Conservation (phyloP, 30 jellyfish, hydroid and myxozoan species). For the Morbakka virulenta region DNA sequence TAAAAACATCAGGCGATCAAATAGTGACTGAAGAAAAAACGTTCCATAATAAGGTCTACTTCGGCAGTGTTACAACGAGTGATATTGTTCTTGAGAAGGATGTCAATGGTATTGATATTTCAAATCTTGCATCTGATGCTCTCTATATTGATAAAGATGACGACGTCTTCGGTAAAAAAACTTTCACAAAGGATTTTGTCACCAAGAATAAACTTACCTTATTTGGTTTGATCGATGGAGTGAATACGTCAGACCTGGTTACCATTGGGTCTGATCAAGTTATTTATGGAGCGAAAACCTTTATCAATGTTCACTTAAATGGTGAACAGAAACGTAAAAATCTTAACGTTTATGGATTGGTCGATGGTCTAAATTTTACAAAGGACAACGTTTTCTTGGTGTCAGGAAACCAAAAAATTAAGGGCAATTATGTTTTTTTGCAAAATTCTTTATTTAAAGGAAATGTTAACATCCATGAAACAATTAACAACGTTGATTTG, state of each 20-base stretch:
- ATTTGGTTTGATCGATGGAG: constrained; percentile 56
- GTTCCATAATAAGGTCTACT: not conserved
- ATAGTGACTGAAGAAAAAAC: constrained; percentile 16
- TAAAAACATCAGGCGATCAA: constrained; percentile 41
- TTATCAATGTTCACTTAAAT: constrained; percentile 8
- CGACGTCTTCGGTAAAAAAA: constrained; percentile 59
- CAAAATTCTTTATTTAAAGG: not conserved
- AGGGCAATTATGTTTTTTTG: constrained; percentile 19
- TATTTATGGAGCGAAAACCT: constrained; percentile 27
- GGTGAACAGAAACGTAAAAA: not conserved
- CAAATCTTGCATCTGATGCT: constrained; percentile 26
- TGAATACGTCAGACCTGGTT: constrained; percentile 46
- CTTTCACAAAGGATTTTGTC: constrained; percentile 5
- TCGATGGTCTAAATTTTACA: constrained; percentile 44
- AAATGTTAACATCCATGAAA: not conserved
- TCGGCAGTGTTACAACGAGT: constrained; percentile 1
- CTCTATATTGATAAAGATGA: constrained; percentile 49
- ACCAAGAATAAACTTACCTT: constrained; percentile 22
- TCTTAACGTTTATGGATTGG: constrained; percentile 50
- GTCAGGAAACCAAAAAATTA: constrained; percentile 33
- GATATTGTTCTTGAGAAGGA: constrained; percentile 36
- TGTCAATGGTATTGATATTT: constrained; percentile 50
- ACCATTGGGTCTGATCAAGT: constrained; percentile 47
- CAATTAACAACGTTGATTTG: constrained; percentile 48
- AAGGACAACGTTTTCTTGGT: constrained; percentile 41